These are phyloP conservation scores for Sporophila hypoxantha DNA, from an alignment of 2,113 vertebrate genomes.

Conservation along the genomic window DNA sequence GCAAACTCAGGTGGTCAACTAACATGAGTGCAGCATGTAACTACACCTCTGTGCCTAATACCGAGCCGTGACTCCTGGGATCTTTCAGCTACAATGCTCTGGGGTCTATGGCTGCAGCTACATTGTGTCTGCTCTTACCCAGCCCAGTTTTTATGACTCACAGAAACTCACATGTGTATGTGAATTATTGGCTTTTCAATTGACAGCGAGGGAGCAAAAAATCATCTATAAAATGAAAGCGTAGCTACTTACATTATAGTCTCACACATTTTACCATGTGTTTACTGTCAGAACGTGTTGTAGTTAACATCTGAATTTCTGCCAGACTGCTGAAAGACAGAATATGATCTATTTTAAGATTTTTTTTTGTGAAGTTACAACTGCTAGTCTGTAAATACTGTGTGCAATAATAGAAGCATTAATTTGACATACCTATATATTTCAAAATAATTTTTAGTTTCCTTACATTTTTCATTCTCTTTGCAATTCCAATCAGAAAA, in stretches of 20 bases:
- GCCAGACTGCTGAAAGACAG: constrained; percentile 38
- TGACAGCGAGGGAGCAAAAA: constrained; percentile 28
- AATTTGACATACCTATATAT: constrained; percentile 11
- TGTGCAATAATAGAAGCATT: constrained; percentile 25
- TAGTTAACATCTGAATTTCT: constrained; percentile 48
- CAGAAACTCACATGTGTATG: not conserved
- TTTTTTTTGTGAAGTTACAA: constrained; percentile 10
- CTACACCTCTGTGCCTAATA: not conserved
- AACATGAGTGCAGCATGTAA: not conserved
- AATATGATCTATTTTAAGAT: constrained; percentile 25
- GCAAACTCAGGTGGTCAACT: not conserved
- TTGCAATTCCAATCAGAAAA: constrained; percentile 11
- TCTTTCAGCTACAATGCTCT: not conserved
- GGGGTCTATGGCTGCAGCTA: not conserved
- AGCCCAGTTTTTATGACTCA: constrained; percentile 15
- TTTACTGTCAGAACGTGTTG: constrained; percentile 42
- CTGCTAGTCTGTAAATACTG: constrained; percentile 27
- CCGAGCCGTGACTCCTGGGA: not conserved
- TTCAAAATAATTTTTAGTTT: not conserved
- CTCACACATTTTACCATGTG: constrained; percentile 37
- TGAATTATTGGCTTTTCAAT: constrained; percentile 38
- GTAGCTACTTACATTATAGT: constrained; percentile 34
- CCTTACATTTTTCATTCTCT: not conserved
- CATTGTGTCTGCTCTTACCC: not conserved
- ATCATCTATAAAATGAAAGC: constrained; percentile 16